Base-by-base conservation (phyloP, 1,140 invertebrate species). In the Diachasma alloeum region DNA sequence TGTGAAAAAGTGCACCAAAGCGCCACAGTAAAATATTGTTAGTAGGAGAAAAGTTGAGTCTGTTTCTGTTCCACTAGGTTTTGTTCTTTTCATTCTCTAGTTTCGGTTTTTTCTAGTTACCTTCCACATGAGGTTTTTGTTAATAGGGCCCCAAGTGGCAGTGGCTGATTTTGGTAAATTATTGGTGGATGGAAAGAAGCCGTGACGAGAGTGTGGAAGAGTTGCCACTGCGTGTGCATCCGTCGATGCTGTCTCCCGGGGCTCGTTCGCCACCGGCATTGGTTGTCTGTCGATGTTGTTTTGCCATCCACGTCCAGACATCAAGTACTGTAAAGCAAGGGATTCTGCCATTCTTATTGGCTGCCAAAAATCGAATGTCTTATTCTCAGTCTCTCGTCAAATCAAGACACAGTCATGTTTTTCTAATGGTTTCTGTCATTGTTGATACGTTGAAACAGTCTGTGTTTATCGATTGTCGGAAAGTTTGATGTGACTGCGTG, bases 41-140 rank as follows among this genome's bases (percentile, higher is more conserved):
- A 79, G 77, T 81, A 80, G 24, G 72, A 76, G 24, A 63, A 26
- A 63, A 63, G 59, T 63, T 26, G 19, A 71, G 24, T 71, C 19
- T 44, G 59, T 63, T 63, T 63, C 59, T 17, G 48, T 53, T 53
- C 48, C 48, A 17, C 48, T 53, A 53, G 48, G 9, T 53, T 19
- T 31, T 31, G 31, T 31, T 31, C 31, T 31, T 31, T 31, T 31
- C 31, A 3, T 31, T 6, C 31, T 31, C 31, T 31, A 31, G 67
- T 82, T 81, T 81, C 76, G 78, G 81, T 82, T 82, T 31, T 66
- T 68, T 67, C 39, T 90, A 91, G 91, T 92, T 91, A 93, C 91
- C 92, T 93, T 93, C 91, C 91, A 92, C 85, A 91, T 91, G 89
- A 92, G 90, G 89, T 92, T 92, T 91, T 92, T 93, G 89, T 92